Base-by-base conservation (phyloP, 2,888 invertebrate species). In the Agrochola litura region DNA sequence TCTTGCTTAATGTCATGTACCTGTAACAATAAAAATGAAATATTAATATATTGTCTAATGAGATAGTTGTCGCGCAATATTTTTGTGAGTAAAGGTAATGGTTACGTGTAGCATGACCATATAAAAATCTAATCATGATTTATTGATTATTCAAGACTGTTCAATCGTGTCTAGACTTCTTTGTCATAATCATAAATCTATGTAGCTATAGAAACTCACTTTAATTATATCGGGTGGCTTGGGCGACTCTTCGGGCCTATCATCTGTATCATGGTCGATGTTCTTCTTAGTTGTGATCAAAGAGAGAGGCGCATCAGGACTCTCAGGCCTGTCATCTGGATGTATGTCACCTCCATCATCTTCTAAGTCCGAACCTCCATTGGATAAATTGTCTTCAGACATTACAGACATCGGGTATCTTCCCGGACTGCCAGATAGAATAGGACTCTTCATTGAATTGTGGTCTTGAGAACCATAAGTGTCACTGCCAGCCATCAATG, bases 241-340 rank as follows among this genome's bases (percentile, higher is more conserved):
- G n/a, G 95, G 96, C 16, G 97, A 97, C 87, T 97, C 97, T 75
- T 97, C 96, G 66, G 95, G 96, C 58, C 91, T 93, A 30, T 97
- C 96, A 85, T 97, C 97, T 10, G 94, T 93, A 76, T 97, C 96
- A 79, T 96, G 95, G 79, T 86, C 79, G 64, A 95, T 95, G 81
- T 93, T 94, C 88, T 97, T 97, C 86, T 97, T 97, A 46, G 95
- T 97, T 10, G 98, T 98, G 65, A 98, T 98, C 81, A 98, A 93
- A 1, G 98, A 98, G 5, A 98, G 94, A 37, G 98, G 98, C 64
- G 97, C 97, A 82, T 97, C 97, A 19, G 98, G 98, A 89, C 97
- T 98, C 52, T 96, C 95, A 12, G 97, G 97, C 76, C 98, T 97
- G 73, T 97, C 97, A 87, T 97, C 97, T 16, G 95, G 94, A 83